phyloP scores from a whole-genome alignment of 2,888 invertebrate genomes.

The Drosophila pegasa region DNA sequence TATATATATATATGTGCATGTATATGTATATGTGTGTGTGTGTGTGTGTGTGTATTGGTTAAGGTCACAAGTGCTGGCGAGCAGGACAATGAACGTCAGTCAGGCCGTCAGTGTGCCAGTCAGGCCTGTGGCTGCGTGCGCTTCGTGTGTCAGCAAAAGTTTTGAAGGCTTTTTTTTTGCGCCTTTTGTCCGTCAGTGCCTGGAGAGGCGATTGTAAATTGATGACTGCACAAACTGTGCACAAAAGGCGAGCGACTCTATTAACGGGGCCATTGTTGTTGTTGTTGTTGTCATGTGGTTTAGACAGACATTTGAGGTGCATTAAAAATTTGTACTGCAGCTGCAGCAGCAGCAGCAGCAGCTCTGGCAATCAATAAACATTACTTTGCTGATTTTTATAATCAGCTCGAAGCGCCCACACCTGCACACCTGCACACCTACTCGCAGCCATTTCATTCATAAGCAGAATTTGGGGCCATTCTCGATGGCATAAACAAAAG shows the following conservation, averaged over 20 bases:
- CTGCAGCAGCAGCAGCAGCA: conserved; percentile 7
- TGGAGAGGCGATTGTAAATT: conserved; percentile 33
- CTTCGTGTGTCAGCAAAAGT: conserved; percentile 27
- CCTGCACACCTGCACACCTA: conserved; percentile 7
- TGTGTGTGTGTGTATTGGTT: conserved; percentile 9
- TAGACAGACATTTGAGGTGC: conserved; percentile 10
- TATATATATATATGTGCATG: too few species aligned
- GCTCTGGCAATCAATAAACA: conserved; percentile 58
- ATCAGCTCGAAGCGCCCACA: conserved; percentile 50
- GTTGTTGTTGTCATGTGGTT: background rate
- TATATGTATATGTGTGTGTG: too few species aligned
- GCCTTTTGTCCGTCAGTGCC: conserved; percentile 22
- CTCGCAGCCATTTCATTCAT: background rate
- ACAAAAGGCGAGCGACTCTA: conserved; percentile 21
- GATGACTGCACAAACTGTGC: conserved; percentile 31
- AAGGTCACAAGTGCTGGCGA: conserved; percentile 4
- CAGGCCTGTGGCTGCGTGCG: background rate
- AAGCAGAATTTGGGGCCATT: conserved; percentile 38
- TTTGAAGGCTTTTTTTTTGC: conserved; percentile 12
- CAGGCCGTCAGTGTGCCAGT: background rate
- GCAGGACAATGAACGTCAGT: conserved; percentile 9
- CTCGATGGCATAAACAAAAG: conserved; percentile 62
- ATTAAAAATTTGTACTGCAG: conserved; percentile 34
- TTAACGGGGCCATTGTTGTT: conserved; percentile 21
- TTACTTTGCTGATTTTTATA: conserved; percentile 48